A percentile compares a stretch with the other conserved stretches of the same genome.
Evolutionary conservation across 2,797 vertebrate genomes (phyloP).

Genomic region (Diceros bicornis): DNA sequence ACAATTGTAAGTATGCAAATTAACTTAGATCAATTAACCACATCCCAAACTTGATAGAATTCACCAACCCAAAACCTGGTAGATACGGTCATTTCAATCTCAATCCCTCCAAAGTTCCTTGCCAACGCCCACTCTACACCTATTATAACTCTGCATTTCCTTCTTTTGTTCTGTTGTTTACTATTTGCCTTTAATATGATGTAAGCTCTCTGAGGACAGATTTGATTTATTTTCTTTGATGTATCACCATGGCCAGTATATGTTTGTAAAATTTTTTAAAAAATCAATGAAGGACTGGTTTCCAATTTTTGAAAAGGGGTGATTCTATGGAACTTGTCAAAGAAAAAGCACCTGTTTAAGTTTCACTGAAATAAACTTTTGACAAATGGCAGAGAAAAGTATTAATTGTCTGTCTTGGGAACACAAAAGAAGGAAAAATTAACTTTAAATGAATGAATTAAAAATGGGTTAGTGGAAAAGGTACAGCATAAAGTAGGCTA

Average conservation of each 20-base stretch:
- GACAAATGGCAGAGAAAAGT: neutral
- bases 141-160: neutral
- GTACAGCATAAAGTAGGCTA: neutral
- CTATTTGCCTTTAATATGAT: neutral
- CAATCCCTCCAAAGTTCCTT: neutral
- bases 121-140: rapidly evolving
- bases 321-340: neutral
- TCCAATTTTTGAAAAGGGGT: neutral
- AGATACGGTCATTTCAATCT: neutral
- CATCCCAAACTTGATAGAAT: neutral
- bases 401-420: neutral
- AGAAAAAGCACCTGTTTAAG: neutral
- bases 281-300: neutral
- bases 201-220: neutral
- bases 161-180: neutral
- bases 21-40: neutral
- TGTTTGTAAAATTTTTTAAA: neutral
- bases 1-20: neutral
- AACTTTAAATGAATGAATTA: neutral
- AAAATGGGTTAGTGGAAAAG: neutral
- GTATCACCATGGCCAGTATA: neutral
- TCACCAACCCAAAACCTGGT: neutral
- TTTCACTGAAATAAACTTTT: neutral
- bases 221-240: slow-evolving; percentile 1
- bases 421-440: neutral